Base-by-base conservation (phyloP, 2,797 vertebrate genomes). In the Myotis vivesi region DNA sequence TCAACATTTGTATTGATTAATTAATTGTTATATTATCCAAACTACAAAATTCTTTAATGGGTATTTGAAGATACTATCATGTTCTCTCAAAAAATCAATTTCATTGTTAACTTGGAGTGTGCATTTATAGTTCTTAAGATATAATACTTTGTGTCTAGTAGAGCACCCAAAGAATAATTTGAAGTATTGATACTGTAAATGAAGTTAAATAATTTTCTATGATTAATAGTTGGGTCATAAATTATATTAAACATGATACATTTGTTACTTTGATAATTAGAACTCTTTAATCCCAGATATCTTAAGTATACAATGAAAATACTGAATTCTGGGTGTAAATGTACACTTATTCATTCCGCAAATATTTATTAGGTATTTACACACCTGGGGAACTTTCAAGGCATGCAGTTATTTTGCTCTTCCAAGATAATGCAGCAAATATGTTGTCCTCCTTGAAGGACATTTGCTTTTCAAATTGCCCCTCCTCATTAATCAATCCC, bases 321-420 rank as follows among this genome's bases (percentile, higher is more conserved):
- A 69, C 2, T 79, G 49, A 62, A 64, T 91, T 86, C 53, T 91
- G n/a, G 80, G 53, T 22, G 20, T 94, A 59, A 64, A 62, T 84
- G 20, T 30, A 49, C 22, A 89, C n/a, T 89, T 91, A 95, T 1
- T 95, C 89, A 96, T 94, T 92, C 57, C 57, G 85, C 87, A 95
- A 75, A 86, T 95, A 92, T 77, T 87, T 92, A 51, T 90, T 81
- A 89, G 86, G 64, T 77, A 64, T 75, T 69, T 83, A 20, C 13
- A 86, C 3, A 20, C 38, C 44, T 88, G 55, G 36, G 36, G 46
- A 90, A 84, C 46, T 86, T 90, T 53, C 3, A 59, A 62, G 66
- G 25, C 28, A 51, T 64, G 33, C 89, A 92, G 23, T 76, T 93
- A 49, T 59, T 92, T 76, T 92, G 87, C 38, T 77, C n/a, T 69